Percentiles rank a stretch among this genome's conserved stretches.
These are phyloP conservation scores for Eulemur rubriventer DNA, from an alignment of 2,797 vertebrate genomes.

Conservation along the genomic window DNA sequence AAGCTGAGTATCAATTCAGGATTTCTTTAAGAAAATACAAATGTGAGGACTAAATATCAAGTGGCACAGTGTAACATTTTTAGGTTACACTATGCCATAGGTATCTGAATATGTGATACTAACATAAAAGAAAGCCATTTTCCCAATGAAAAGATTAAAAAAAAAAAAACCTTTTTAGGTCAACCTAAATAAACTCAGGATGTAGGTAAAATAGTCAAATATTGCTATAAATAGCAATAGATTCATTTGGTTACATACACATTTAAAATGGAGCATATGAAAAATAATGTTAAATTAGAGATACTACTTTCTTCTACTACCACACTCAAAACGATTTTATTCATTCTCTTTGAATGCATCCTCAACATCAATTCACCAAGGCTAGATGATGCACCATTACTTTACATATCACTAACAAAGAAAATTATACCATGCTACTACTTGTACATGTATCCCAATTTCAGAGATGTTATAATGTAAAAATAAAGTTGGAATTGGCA, in stretches of 20 bases:
- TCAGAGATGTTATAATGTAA: background rate
- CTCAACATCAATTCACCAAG: background rate
- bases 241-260: background rate
- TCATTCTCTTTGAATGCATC: background rate
- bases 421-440: background rate
- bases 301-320: background rate
- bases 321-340: background rate
- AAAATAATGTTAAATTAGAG: background rate
- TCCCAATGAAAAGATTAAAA: background rate
- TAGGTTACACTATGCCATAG: background rate
- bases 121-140: slow-evolving; percentile 19
- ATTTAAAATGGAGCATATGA: background rate
- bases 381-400: background rate
- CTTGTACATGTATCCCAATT: background rate
- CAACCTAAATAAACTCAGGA: background rate
- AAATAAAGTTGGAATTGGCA: background rate
- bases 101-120: background rate
- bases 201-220: background rate
- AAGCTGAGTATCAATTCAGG: background rate
- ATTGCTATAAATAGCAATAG: background rate
- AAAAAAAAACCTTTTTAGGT: background rate
- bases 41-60: background rate
- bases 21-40: background rate
- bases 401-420: background rate
- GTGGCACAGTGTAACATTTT: background rate